Evolutionary conservation across 2,888 invertebrate genomes (phyloP), one percentile per base, ranked within the genome.

Genomic region (Lepidonotus clava): DNA sequence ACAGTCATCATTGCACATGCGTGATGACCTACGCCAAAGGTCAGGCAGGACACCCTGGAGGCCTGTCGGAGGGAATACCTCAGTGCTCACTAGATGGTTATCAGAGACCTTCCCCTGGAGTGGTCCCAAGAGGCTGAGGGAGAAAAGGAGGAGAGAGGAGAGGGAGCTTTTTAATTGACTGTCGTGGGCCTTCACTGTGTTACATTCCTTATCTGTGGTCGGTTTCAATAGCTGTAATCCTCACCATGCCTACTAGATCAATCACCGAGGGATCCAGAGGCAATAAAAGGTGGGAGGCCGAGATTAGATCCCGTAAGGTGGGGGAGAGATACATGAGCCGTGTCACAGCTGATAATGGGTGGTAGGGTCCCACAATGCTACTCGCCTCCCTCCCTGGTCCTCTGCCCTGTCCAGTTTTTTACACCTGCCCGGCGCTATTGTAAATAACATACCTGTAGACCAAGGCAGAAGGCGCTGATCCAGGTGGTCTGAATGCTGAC

Each of bases 91-190:
- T 8, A 56, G 56, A 24, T 56, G n/a, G n/a, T n/a, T 56, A 24
- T 11, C 5, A n/a, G 56, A 56, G 56, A n/a, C n/a, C n/a, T n/a
- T n/a, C n/a, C n/a, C n/a, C n/a, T n/a, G n/a, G n/a, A n/a, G n/a
- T n/a, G n/a, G n/a, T n/a, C n/a, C n/a, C n/a, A n/a, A 56, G 18
- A 56, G 11, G 56, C 5, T 11, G 56, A n/a, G n/a, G 56, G 56
- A 56, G 11, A 5, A 5, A n/a, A 56, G 56, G n/a, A 5, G 56
- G n/a, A 18, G 56, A 56, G n/a, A 56, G n/a, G 56, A 24, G 56
- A 24, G 56, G 56, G n/a, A 11, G 61, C 28, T 61, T 61, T 61
- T 61, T 61, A 61, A 61, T 61, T 61, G 61, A 32, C 61, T 61
- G 61, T 61, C 61, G 61, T 32, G 11, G 21, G 28, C 28, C 28